Base-by-base conservation (phyloP, 2,888 invertebrate species). In the Lasius platythorax region DNA sequence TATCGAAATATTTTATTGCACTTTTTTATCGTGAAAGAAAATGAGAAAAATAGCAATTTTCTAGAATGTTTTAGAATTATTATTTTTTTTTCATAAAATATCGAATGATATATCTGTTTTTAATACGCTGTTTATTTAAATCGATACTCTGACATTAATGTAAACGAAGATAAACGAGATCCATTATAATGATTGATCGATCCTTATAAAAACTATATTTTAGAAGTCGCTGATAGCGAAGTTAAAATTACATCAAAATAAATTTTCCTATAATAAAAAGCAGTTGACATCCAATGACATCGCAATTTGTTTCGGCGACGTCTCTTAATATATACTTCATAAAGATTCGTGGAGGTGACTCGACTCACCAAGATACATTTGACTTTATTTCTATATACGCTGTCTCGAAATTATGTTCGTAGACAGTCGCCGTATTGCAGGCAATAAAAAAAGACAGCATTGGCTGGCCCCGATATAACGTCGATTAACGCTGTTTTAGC, bases 401-500 rank as follows among this genome's bases (percentile, higher is more conserved):
- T 11, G 18, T 28, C 12, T 28, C n/a, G 12, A 53, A 67, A 68
- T 76, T 46, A 64, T 75, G 23, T 23, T 23, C 23, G 23, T 23
- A 23, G 23, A 23, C 23, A 23, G 23, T 58, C 43, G 4, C n/a
- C 15, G 8, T 3, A 18, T 63, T 18, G 30, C 40, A 37, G 28
- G 50, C 40, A 75, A 66, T 18, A 53, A 53, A 53, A 15, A 43
- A 43, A 63, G 63, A 63, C 37, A 28, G 3, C 15, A 46, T 64
- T 30, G n/a, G 15, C 23, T 67, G 50, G 18, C 63, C 64, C n/a
- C 40, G 64, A 66, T 73, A 30, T 73, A 82, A 82, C 64, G 40
- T 75, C 66, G 82, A 75, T 73, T 73, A 76, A 82, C 53, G 30
- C 64, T 89, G 87, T 91, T 93, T 86, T 91, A 95, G 95, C 90